Percentiles rank a stretch among this genome's conserved stretches.
phyloP scores from a whole-genome alignment of 2,888 invertebrate genomes.

The Nectonema munidae region DNA sequence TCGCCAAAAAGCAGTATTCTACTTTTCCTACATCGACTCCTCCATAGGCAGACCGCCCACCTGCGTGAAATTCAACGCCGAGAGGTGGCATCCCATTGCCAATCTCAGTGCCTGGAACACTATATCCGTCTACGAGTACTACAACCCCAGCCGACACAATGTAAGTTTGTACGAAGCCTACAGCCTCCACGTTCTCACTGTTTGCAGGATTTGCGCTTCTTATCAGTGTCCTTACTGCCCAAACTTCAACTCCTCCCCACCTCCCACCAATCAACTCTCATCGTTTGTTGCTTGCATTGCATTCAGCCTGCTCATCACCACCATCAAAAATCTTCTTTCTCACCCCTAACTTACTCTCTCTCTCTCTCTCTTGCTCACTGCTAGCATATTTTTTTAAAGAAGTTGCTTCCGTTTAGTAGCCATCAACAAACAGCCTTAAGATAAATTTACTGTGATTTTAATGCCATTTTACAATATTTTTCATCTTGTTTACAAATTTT shows the following conservation, averaged over 20 bases:
- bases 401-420: no score
- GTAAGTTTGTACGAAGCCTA: constrained; percentile 58
- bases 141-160: constrained; percentile 76
- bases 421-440: no score
- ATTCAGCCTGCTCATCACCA: no score
- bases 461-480: no score
- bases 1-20: constrained; percentile 44
- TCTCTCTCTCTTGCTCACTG: no score
- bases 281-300: no score
- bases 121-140: constrained; percentile 65
- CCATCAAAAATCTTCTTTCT: no score
- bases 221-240: constrained; percentile 69
- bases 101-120: constrained; percentile 73
- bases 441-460: no score
- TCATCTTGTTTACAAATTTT: no score
- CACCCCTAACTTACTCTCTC: no score
- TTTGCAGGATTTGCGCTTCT: constrained; percentile 69
- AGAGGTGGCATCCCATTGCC: constrained; percentile 75
- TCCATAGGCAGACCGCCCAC: constrained; percentile 41
- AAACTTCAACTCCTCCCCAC: constrained; percentile 17
- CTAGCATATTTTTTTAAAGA: no score
- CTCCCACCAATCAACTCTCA: no score
- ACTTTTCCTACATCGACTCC: constrained; percentile 74
- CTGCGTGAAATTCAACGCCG: constrained; percentile 62
- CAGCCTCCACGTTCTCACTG: constrained; percentile 49